Percentiles rank a stretch among this genome's conserved stretches.
Conservation (phyloP, 2,888 invertebrate genomes). For the Ypsolopha scabrella region DNA sequence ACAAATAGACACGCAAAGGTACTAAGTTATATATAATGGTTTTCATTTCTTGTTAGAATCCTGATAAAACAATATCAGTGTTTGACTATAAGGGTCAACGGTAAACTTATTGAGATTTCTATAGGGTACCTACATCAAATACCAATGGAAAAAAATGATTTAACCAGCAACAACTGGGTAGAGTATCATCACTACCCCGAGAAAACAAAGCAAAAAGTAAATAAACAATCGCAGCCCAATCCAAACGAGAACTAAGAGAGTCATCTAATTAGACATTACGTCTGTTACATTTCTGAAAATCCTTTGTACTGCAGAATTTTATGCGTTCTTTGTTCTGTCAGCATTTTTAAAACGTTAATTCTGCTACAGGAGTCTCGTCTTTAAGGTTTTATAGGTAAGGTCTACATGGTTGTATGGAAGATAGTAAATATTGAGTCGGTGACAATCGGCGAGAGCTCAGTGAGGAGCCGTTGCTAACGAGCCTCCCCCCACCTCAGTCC, state of each 20-base stretch:
- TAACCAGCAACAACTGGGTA: too few species aligned
- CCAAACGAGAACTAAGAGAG: constrained; percentile 15
- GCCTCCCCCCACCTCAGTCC: constrained; percentile 21
- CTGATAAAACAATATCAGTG: too few species aligned
- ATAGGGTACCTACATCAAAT: too few species aligned
- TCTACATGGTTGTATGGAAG: constrained; percentile 6
- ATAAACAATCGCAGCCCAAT: background rate
- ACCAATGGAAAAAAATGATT: too few species aligned
- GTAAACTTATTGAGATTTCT: too few species aligned
- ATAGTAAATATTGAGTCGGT: constrained; percentile 44
- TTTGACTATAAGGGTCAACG: too few species aligned
- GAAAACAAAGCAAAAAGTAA: background rate
- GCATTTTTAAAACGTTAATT: constrained; percentile 31
- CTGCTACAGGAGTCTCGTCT: constrained; percentile 18
- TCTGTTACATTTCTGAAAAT: constrained; percentile 59
- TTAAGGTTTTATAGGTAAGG: constrained; percentile 22
- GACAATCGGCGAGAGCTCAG: constrained; percentile 47
- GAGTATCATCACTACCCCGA: background rate
- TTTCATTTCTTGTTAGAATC: too few species aligned
- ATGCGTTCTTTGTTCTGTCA: constrained; percentile 55
- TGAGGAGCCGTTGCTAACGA: constrained; percentile 53
- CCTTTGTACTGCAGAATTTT: constrained; percentile 62
- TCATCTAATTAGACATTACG: constrained; percentile 63
- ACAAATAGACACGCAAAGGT: too few species aligned
- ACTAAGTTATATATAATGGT: too few species aligned